phyloP scores from a whole-genome alignment of 1,140 invertebrate genomes.

The Drosophila auraria region DNA sequence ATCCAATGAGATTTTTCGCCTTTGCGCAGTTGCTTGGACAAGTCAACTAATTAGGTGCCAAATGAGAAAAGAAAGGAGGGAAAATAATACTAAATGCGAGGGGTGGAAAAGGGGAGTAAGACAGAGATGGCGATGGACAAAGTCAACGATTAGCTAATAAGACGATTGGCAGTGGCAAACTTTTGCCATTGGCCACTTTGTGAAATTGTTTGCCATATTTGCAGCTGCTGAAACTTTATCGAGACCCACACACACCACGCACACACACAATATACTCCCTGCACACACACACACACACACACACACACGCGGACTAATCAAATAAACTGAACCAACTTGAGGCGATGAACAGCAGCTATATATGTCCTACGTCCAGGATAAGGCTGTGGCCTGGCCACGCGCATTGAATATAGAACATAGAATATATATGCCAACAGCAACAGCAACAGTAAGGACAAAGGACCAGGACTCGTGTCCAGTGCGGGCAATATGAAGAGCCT shows the following conservation, averaged over 20 bases:
- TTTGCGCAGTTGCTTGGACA: constrained; percentile 32
- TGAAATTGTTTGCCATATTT: constrained; percentile 83
- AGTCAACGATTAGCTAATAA: constrained; percentile 77
- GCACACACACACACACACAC: constrained; percentile 24
- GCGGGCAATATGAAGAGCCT: constrained; percentile 60
- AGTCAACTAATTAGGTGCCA: constrained; percentile 61
- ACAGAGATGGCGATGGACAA: constrained; percentile 14
- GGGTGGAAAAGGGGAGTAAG: background rate
- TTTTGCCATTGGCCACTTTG: constrained; percentile 76
- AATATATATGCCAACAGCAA: constrained; percentile 14
- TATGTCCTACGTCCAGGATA: constrained; percentile 12
- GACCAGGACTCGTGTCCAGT: constrained; percentile 37
- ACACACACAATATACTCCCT: constrained; percentile 11
- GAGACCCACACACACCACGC: constrained; percentile 14
- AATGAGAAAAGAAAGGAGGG: constrained; percentile 35
- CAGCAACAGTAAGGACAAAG: constrained; percentile 13
- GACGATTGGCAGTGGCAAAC: constrained; percentile 63
- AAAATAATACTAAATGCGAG: constrained; percentile 28
- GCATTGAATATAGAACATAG: constrained; percentile 51
- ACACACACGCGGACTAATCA: constrained; percentile 60
- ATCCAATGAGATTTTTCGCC: constrained; percentile 18
- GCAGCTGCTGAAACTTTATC: constrained; percentile 73
- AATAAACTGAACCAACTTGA: constrained; percentile 64
- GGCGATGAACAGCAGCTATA: constrained; percentile 30
- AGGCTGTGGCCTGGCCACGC: constrained; percentile 24